These are phyloP conservation scores for Caenorhabditis brenneri DNA, from an alignment of 1,140 invertebrate species.

Conservation along the genomic window DNA sequence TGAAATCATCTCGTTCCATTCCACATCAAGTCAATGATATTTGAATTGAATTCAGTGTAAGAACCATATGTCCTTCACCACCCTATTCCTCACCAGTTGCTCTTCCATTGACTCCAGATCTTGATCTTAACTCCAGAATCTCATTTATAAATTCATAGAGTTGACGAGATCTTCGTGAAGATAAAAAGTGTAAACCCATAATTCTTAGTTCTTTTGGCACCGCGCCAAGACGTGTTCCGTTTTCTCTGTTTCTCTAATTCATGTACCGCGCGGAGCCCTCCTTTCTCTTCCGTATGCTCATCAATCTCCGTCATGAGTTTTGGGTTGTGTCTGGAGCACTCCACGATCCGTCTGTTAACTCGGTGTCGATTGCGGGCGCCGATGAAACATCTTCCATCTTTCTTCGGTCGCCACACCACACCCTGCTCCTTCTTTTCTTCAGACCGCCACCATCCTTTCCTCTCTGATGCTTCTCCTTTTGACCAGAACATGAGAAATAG, in stretches of 20 bases:
- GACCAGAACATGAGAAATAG: neutral
- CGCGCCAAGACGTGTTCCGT: neutral
- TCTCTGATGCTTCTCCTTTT: conserved; percentile 19
- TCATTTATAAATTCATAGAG: neutral
- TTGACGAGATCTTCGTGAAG: neutral
- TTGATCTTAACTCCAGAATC: neutral
- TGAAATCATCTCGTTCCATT: too few species aligned
- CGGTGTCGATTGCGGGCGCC: conserved; percentile 33
- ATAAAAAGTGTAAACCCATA: conserved; percentile 33
- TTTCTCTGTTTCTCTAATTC: neutral
- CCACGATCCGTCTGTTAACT: conserved; percentile 1
- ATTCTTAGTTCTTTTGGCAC: neutral
- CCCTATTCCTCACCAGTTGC: neutral
- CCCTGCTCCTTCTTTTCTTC: conserved; percentile 27
- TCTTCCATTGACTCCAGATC: neutral
- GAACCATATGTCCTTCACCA: neutral
- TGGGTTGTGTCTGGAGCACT: neutral
- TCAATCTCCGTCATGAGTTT: conserved; percentile 42
- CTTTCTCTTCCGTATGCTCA: neutral
- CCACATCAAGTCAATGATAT: too few species aligned
- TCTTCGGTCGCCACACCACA: neutral
- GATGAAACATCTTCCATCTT: conserved; percentile 41
- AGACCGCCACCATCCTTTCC: neutral
- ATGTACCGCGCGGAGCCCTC: neutral
- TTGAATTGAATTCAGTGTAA: neutral